Base-by-base conservation (phyloP, 2,797 vertebrate genomes). In the Darevskia nairensis region DNA sequence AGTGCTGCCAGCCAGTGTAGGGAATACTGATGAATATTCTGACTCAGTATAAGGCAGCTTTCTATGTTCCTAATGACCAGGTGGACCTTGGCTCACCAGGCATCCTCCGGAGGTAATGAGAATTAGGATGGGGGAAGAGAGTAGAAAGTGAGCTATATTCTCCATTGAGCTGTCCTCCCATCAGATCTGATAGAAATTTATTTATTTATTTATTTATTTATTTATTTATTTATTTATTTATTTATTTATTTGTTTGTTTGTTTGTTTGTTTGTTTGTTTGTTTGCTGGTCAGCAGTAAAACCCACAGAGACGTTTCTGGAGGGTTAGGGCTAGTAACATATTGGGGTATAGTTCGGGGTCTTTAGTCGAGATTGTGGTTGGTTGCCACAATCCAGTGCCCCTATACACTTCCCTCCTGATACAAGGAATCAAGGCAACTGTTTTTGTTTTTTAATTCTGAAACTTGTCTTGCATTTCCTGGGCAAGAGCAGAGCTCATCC, bases 401-500 rank as follows among this genome's bases (percentile, higher is more conserved):
- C 79, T 92, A 0, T 55, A 19, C 78, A 66, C 85, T 86, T 1
- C 4, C 71, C n/a, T 29, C 66, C 81, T 90, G 87, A 29, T 80
- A 72, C 91, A 55, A 55, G 50, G 13, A 71, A 11, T 25, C 79
- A 88, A 88, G 88, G 81, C 82, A 82, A 76, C 69, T 82, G 32
- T 35, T 80, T 39, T 64, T 23, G 6, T 55, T 50, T 11, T 88
- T 80, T 72, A 89, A 82, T 86, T 91, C 68, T 81, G 81, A 90
- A 75, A 84, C 2, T 80, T 89, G 29, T 75, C 83, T 64, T 78
- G 86, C 3, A 6, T 92, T 93, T 92, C 77, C 92, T 92, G 80
- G 91, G 59, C 39, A 89, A 77, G 72, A 92, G 89, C 92, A 90
- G 87, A 87, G 88, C 87, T 92, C 89, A 89, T 89, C 39, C 80